Conservation (phyloP, 2,113 vertebrate species). For the Toxotes jaculatrix region DNA sequence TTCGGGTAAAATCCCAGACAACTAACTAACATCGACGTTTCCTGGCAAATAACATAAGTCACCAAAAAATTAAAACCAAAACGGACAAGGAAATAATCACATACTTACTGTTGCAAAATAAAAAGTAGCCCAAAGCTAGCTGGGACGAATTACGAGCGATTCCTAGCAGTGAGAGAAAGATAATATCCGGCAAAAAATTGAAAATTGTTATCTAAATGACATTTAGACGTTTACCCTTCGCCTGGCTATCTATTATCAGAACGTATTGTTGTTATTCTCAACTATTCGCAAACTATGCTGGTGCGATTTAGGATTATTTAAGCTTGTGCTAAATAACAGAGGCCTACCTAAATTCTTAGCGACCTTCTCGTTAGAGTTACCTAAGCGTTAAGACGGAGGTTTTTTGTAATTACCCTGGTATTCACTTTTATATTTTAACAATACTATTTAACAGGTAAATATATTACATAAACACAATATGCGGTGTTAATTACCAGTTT, state of each 20-base stretch:
- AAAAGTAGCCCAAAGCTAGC: slow-evolving; percentile 42
- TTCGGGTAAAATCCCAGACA: neutral
- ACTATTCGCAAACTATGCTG: neutral
- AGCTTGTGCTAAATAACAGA: slow-evolving; percentile 2
- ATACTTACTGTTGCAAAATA: slow-evolving; percentile 64
- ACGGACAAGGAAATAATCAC: slow-evolving; percentile 25
- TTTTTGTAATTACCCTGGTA: neutral
- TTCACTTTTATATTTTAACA: neutral
- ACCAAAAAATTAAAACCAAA: slow-evolving; percentile 4
- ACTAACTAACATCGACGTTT: neutral
- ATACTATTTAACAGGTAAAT: neutral
- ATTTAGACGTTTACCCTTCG: neutral
- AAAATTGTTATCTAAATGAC: neutral
- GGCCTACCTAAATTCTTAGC: slow-evolving; percentile 49
- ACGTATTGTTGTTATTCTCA: neutral
- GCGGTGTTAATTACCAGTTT: slow-evolving; percentile 67
- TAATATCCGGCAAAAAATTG: neutral
- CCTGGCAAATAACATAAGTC: neutral
- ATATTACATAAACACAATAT: neutral
- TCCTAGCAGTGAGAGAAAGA: neutral
- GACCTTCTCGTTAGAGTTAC: slow-evolving; percentile 29
- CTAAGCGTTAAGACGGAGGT: neutral
- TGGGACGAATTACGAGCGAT: slow-evolving; percentile 26
- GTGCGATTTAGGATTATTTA: neutral
- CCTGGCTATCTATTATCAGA: neutral